phyloP scores from a whole-genome alignment of 2,113 vertebrate species.

The Coturnix japonica region DNA sequence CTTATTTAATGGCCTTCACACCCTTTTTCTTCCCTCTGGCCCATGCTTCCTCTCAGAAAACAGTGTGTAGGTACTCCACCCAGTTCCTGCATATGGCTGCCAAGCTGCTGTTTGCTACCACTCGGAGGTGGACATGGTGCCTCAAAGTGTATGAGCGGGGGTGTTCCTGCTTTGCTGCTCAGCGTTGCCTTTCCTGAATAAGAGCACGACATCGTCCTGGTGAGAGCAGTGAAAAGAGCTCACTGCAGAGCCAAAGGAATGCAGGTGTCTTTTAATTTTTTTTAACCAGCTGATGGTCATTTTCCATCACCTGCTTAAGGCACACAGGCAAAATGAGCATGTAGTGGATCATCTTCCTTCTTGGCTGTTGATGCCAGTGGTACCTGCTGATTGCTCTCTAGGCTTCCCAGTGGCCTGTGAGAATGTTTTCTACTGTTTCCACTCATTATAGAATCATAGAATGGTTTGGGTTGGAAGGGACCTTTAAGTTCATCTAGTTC shows the following conservation, averaged over 20 bases:
- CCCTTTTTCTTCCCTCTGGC: neutral
- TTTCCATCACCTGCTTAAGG: neutral
- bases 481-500: no score
- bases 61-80: accelerated
- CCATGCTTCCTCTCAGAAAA: neutral
- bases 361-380: neutral
- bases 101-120: neutral
- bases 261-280: neutral
- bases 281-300: neutral
- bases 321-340: neutral
- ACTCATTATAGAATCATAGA: no score
- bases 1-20: neutral
- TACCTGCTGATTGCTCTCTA: accelerated
- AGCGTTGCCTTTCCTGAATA: neutral
- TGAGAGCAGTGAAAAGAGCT: neutral
- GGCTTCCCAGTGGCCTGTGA: neutral
- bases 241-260: neutral
- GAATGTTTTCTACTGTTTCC: neutral
- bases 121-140: accelerated
- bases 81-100: neutral
- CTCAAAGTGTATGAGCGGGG: no score
- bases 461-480: no score
- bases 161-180: neutral
- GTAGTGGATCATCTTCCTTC: neutral
- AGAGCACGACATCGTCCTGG: neutral